A percentile compares a stretch with the other conserved stretches of the same genome.
These are phyloP conservation scores for Pogona vitticeps DNA, from an alignment of 2,113 vertebrate species.

Conservation along the genomic window DNA sequence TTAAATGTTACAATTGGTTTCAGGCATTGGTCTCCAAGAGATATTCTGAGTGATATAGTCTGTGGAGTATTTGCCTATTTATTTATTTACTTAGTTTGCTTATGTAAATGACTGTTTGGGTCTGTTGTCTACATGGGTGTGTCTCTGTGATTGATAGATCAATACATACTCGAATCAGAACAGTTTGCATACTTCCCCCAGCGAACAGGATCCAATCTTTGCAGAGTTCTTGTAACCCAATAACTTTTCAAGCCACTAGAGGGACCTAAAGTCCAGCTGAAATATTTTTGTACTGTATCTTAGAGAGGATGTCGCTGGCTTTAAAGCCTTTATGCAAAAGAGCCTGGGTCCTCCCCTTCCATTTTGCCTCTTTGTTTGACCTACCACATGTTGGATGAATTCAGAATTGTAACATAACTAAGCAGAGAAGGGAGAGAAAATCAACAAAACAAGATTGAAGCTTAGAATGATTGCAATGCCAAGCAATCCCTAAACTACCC, in stretches of 20 bases:
- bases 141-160: too few species aligned
- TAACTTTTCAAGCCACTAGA: conserved; percentile 53
- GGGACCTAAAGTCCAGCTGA: conserved; percentile 58
- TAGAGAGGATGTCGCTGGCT: not conserved
- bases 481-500: not conserved
- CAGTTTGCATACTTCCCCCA: not conserved
- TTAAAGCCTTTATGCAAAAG: fast-evolving
- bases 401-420: not conserved
- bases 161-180: too few species aligned
- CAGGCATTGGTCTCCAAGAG: too few species aligned
- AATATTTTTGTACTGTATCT: not conserved
- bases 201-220: not conserved
- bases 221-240: not conserved
- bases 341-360: fast-evolving
- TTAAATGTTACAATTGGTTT: too few species aligned
- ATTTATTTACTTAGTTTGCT: too few species aligned
- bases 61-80: too few species aligned
- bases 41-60: too few species aligned
- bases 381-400: too few species aligned
- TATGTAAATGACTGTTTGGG: too few species aligned
- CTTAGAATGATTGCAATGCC: not conserved
- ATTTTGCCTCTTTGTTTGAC: fast-evolving
- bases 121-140: too few species aligned
- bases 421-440: not conserved
- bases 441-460: not conserved